phyloP scores from a whole-genome alignment of 2,113 vertebrate species.

The Gymnorhina tibicen region DNA sequence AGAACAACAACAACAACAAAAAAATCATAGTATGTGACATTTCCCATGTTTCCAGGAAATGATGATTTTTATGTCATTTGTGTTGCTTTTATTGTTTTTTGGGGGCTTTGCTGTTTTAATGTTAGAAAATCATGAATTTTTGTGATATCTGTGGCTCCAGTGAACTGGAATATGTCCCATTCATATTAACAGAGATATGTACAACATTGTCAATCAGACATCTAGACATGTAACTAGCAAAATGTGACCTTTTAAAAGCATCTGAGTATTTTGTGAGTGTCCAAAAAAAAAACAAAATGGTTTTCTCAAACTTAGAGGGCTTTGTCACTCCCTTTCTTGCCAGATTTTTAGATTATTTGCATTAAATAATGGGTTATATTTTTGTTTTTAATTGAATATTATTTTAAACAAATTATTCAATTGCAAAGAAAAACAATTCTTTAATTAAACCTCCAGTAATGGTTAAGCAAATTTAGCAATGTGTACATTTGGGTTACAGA shows the following conservation, averaged over 20 bases:
- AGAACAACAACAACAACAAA: not conserved
- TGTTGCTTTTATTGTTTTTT: not conserved
- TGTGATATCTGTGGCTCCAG: not conserved
- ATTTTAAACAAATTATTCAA: not conserved
- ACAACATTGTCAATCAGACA: not conserved
- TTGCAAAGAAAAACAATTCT: slow-evolving; percentile 13
- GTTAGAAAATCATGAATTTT: not conserved
- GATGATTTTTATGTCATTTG: not conserved
- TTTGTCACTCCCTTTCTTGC: not conserved
- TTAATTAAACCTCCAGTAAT: not conserved
- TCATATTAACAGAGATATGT: not conserved
- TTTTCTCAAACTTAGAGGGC: not conserved
- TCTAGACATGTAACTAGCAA: not conserved
- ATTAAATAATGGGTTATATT: not conserved
- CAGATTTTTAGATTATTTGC: not conserved
- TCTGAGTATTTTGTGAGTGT: not conserved
- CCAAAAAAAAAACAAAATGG: not conserved
- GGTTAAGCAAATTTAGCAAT: not conserved
- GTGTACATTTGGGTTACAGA: not conserved
- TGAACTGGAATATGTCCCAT: not conserved
- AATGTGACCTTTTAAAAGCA: not conserved
- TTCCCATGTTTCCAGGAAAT: not conserved
- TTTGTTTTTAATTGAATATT: not conserved
- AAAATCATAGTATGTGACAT: not conserved
- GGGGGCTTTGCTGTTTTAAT: not conserved